phyloP scores from a whole-genome alignment of 1,140 invertebrate species.

The Idris sp. region DNA sequence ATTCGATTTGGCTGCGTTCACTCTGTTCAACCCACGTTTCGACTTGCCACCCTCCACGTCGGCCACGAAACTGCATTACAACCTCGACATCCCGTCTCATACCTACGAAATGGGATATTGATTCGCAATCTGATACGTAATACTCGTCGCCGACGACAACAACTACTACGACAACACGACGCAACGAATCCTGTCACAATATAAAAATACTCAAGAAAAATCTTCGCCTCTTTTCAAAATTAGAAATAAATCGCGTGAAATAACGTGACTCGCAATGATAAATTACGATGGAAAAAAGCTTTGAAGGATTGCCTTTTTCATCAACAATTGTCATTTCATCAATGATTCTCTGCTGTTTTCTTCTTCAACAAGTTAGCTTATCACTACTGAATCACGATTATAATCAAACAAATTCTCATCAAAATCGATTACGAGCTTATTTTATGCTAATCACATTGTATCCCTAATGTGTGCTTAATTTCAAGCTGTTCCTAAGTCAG shows the following conservation, averaged over 20 bases:
- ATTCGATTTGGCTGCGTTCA: slow-evolving; percentile 71
- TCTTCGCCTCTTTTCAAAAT: slow-evolving; percentile 37
- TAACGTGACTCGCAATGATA: slow-evolving; percentile 7
- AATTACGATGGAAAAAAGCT: no score
- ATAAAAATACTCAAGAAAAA: slow-evolving; percentile 45
- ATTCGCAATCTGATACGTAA: slow-evolving; percentile 74
- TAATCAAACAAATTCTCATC: no score
- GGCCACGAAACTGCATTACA: slow-evolving; percentile 72
- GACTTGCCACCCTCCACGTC: slow-evolving; percentile 57
- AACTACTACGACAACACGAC: slow-evolving; percentile 48
- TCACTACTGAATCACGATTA: no score
- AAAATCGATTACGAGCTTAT: no score
- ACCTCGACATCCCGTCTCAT: slow-evolving; percentile 71
- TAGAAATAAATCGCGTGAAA: slow-evolving; percentile 34
- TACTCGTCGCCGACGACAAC: slow-evolving; percentile 60
- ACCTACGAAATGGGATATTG: slow-evolving; percentile 75
- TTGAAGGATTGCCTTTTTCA: no score
- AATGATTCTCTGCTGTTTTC: no score
- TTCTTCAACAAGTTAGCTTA: no score
- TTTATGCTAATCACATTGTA: no score
- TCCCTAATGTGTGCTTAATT: no score
- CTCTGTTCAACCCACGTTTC: slow-evolving; percentile 61
- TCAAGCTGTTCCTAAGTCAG: no score
- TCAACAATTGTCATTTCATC: no score
- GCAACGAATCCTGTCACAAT: slow-evolving; percentile 41